phyloP scores from a whole-genome alignment of 2,797 vertebrate species.

The Sebastes ruberrimus region DNA sequence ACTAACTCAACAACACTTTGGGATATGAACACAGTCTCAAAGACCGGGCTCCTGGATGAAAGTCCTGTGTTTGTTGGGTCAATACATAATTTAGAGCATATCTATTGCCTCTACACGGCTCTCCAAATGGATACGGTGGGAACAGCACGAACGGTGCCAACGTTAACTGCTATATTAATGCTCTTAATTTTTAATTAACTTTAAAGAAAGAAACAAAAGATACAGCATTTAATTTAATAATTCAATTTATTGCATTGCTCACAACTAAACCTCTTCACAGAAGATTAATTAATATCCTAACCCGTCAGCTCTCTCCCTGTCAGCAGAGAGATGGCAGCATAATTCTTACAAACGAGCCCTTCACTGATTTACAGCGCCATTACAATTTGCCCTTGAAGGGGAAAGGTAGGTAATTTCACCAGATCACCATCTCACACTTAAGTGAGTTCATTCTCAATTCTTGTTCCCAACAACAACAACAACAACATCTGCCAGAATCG shows the following conservation, averaged over 20 bases:
- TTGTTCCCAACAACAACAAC: slow-evolving; percentile 47
- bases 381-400: slow-evolving; percentile 58
- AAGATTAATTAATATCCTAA: slow-evolving; percentile 10
- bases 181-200: background rate
- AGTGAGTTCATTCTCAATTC: slow-evolving; percentile 53
- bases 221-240: background rate
- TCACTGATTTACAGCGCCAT: slow-evolving; percentile 47
- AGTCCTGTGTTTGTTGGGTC: background rate
- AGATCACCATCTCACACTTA: slow-evolving; percentile 63
- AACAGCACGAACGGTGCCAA: background rate
- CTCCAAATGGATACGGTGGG: background rate
- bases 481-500: slow-evolving; percentile 72
- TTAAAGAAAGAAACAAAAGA: background rate
- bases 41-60: too few relatives aligned
- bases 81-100: background rate
- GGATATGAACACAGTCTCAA: too few relatives aligned
- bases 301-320: slow-evolving; percentile 31
- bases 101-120: background rate
- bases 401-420: slow-evolving; percentile 54
- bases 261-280: background rate
- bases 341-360: slow-evolving; percentile 38
- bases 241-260: background rate
- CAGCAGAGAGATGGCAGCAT: slow-evolving; percentile 30
- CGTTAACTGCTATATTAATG: background rate
- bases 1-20: too few relatives aligned